These are phyloP conservation scores for Cydia amplana DNA, from an alignment of 1,140 invertebrate species.

Conservation along the genomic window DNA sequence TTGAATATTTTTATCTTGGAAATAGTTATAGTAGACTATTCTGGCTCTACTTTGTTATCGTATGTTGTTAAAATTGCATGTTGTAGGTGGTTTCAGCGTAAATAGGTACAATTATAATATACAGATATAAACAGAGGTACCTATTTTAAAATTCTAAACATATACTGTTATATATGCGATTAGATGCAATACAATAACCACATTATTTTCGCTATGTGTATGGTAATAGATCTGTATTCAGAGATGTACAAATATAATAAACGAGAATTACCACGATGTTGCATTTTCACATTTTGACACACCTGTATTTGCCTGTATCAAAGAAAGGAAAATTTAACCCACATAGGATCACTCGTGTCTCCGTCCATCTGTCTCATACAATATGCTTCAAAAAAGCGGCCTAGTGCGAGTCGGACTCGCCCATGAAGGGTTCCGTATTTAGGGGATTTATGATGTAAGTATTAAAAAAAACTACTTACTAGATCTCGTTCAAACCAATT, in stretches of 20 bases:
- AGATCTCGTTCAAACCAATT: too few species aligned
- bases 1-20: slow-evolving; percentile 26
- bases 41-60: slow-evolving; percentile 61
- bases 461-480: too few species aligned
- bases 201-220: slow-evolving; percentile 30
- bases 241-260: slow-evolving; percentile 32
- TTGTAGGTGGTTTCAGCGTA: slow-evolving; percentile 66
- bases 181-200: slow-evolving; percentile 29
- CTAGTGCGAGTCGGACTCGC: too few species aligned
- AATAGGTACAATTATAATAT: slow-evolving; percentile 48
- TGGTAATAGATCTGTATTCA: slow-evolving; percentile 29
- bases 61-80: slow-evolving; percentile 62
- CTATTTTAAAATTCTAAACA: slow-evolving; percentile 41
- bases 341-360: too few species aligned
- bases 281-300: background rate
- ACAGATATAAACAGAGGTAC: slow-evolving; percentile 49
- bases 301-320: too few species aligned
- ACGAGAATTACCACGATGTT: slow-evolving; percentile 6
- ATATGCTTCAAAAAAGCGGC: too few species aligned
- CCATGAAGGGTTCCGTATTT: too few species aligned
- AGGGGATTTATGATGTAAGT: too few species aligned
- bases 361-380: too few species aligned
- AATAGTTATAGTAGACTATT: slow-evolving; percentile 47
- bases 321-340: too few species aligned
- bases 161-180: slow-evolving; percentile 27